phyloP scores from a whole-genome alignment of 2,888 invertebrate genomes.

The Drosophila merina region DNA sequence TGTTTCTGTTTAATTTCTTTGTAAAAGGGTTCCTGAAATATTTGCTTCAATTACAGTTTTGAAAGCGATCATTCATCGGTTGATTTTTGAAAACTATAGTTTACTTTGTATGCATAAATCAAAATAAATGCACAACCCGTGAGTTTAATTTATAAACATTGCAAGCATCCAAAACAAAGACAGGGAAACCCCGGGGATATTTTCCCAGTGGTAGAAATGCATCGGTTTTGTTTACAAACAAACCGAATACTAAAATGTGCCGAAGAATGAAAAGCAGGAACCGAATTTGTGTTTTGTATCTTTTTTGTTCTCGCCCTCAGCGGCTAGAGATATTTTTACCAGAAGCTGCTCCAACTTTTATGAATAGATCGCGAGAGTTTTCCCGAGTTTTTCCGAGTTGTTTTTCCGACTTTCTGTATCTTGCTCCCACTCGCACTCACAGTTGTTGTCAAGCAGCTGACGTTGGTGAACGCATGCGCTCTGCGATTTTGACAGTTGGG shows the following conservation, averaged over 20 bases:
- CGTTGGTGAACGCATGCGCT: slow-evolving; percentile 54
- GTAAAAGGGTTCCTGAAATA: not conserved
- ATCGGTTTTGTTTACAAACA: slow-evolving; percentile 63
- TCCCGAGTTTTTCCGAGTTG: not conserved
- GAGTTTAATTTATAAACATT: not conserved
- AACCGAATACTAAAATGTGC: slow-evolving; percentile 24
- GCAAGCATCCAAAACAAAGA: not conserved
- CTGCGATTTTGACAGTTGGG: slow-evolving; percentile 44
- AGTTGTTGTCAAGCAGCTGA: slow-evolving; percentile 68
- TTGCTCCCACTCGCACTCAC: slow-evolving; percentile 53
- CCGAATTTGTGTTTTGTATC: slow-evolving; percentile 11
- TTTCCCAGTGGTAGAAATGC: not conserved
- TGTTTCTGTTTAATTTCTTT: not conserved
- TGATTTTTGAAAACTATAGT: too few relatives aligned
- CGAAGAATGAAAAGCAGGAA: slow-evolving; percentile 40
- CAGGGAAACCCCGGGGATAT: not conserved
- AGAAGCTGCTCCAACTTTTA: slow-evolving; percentile 15
- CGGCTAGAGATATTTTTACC: slow-evolving; percentile 3
- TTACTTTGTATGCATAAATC: not conserved
- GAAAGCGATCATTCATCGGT: too few relatives aligned
- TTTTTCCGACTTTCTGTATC: not conserved
- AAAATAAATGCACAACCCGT: not conserved
- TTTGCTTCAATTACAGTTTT: too few relatives aligned
- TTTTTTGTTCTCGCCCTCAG: slow-evolving; percentile 11
- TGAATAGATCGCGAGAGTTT: slow-evolving; percentile 27